Evolutionary conservation across 2,113 vertebrate genomes (phyloP).

Genomic region (Myiopsitta monachus): DNA sequence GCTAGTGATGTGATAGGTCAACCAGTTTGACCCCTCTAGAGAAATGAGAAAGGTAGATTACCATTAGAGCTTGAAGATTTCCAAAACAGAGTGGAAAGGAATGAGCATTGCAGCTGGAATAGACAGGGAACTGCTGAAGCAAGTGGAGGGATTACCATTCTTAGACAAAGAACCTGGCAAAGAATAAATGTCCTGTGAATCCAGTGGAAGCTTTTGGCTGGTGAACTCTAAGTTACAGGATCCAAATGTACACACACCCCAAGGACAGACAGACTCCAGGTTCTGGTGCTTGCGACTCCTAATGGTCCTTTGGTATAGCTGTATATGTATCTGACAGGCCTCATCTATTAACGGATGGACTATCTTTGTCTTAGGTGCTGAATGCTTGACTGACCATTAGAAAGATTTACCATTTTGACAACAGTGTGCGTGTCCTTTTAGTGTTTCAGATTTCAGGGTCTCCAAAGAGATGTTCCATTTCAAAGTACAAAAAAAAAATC

Average conservation of each 20-base stretch:
- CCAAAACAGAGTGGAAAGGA: neutral
- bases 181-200: neutral
- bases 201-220: neutral
- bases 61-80: neutral
- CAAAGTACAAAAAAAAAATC: neutral
- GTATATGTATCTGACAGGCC: neutral
- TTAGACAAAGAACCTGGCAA: neutral
- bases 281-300: neutral
- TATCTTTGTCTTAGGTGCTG: neutral
- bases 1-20: neutral
- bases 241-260: neutral
- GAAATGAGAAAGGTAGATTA: neutral
- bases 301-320: neutral
- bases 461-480: neutral
- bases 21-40: neutral
- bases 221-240: neutral
- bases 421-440: neutral
- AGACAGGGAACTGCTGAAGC: accelerated
- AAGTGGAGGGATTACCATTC: neutral
- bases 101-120: neutral
- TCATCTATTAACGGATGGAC: neutral
- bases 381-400: neutral
- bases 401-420: neutral
- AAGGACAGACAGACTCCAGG: neutral
- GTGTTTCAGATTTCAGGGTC: neutral